phyloP scores from a whole-genome alignment of 2,113 vertebrate species.

The Semicossyphus pulcher region DNA sequence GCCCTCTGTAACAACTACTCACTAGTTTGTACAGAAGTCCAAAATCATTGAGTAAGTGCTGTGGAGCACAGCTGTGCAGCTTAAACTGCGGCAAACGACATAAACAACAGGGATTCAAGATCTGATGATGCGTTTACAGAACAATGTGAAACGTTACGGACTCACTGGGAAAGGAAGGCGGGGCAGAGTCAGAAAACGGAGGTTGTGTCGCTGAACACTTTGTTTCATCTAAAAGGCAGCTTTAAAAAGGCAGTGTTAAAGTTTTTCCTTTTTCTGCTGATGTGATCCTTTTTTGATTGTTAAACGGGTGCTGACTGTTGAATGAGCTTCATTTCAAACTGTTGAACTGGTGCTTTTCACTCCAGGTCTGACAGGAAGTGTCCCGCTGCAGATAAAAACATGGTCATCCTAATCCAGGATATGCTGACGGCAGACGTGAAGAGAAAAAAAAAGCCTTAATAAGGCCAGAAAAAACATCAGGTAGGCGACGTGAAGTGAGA shows the following conservation, averaged over 20 bases:
- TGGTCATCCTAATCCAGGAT: slow-evolving; percentile 23
- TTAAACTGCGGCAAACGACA: slow-evolving; percentile 13
- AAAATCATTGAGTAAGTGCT: slow-evolving; percentile 11
- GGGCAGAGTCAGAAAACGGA: not conserved
- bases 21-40: slow-evolving; percentile 26
- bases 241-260: not conserved
- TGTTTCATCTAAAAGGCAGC: slow-evolving; percentile 13
- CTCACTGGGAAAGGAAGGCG: not conserved
- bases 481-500: not conserved
- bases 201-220: not conserved
- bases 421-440: slow-evolving; percentile 2
- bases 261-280: not conserved
- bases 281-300: not conserved
- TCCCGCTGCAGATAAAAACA: slow-evolving; percentile 22
- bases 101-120: not conserved
- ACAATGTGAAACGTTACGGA: not conserved
- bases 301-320: not conserved
- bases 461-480: not conserved
- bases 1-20: slow-evolving; percentile 23
- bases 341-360: slow-evolving; percentile 5
- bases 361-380: slow-evolving; percentile 1
- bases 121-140: slow-evolving; percentile 8
- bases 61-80: not conserved
- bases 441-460: slow-evolving; percentile 36
- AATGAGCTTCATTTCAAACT: slow-evolving; percentile 14